Evolutionary conservation across 2,797 vertebrate genomes (phyloP).

Genomic region (Spinus olivaceus): DNA sequence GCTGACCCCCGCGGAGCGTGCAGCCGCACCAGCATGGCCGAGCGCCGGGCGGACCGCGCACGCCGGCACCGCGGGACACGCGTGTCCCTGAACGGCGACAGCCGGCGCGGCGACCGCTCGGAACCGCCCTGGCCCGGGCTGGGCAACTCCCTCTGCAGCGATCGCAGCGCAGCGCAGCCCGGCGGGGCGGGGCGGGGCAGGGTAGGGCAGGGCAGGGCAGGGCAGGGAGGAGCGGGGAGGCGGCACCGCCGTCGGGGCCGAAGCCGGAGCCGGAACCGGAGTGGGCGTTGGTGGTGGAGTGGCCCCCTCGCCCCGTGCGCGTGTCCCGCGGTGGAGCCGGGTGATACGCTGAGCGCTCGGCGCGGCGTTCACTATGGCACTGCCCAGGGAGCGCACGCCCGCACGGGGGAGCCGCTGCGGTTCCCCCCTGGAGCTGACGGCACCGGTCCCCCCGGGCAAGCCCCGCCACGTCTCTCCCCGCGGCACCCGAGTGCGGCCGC

Average conservation of each 20-base stretch:
- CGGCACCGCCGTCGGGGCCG: too few relatives aligned
- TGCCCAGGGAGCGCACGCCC: neutral
- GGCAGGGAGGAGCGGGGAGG: neutral
- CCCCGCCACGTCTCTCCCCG: neutral
- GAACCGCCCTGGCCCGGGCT: neutral
- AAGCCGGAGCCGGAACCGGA: neutral
- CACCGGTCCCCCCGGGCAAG: neutral
- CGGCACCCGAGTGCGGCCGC: neutral
- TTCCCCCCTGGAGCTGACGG: too few relatives aligned
- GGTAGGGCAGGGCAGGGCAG: neutral
- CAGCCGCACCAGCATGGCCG: neutral
- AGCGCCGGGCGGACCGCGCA: neutral
- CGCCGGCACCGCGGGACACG: neutral
- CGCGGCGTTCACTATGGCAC: neutral
- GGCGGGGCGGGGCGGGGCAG: neutral
- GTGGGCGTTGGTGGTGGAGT: fast-evolving
- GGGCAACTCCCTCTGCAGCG: neutral
- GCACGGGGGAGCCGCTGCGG: neutral
- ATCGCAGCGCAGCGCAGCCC: neutral
- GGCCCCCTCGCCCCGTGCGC: fast-evolving
- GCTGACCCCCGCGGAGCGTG: neutral
- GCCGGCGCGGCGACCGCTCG: neutral
- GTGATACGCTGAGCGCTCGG: neutral
- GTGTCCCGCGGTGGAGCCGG: too few relatives aligned
- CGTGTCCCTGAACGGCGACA: neutral